Evolutionary conservation across 1,140 invertebrate genomes (phyloP).

Genomic region (Sarcophaga bullata): DNA sequence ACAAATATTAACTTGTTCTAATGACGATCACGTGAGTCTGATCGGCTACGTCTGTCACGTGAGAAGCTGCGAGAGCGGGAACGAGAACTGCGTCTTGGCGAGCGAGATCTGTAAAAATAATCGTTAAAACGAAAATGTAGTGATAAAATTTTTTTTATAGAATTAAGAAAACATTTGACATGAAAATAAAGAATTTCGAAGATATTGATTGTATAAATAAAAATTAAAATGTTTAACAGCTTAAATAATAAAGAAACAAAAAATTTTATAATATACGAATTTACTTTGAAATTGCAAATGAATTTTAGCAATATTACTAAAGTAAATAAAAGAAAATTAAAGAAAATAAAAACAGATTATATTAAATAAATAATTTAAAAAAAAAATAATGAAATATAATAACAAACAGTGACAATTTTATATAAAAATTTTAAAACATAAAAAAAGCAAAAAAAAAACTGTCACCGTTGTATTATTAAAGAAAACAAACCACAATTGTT

Average conservation of each 20-base stretch:
- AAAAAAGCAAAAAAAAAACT: background rate
- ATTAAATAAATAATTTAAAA: background rate
- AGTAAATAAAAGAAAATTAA: too few species aligned
- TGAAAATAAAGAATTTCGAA: too few species aligned
- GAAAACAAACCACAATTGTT: slow-evolving; percentile 41
- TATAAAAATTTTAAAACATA: background rate
- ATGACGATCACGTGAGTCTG: slow-evolving; percentile 68
- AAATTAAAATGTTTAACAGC: too few species aligned
- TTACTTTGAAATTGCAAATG: too few species aligned
- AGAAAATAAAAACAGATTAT: too few species aligned
- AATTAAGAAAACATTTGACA: too few species aligned
- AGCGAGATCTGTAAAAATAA: slow-evolving; percentile 67
- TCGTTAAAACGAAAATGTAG: slow-evolving; percentile 30
- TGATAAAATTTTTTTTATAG: too few species aligned
- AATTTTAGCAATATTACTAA: too few species aligned
- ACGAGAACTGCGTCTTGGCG: slow-evolving; percentile 66
- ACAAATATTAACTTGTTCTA: slow-evolving; percentile 51
- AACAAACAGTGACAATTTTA: background rate
- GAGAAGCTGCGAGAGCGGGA: slow-evolving; percentile 68
- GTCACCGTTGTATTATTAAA: slow-evolving; percentile 20
- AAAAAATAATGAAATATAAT: slow-evolving; percentile 4
- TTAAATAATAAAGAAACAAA: too few species aligned
- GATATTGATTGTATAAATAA: too few species aligned
- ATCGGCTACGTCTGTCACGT: slow-evolving; percentile 67
- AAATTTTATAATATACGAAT: too few species aligned